phyloP scores from a whole-genome alignment of 2,888 invertebrate species.

The Diadegma fenestrale region DNA sequence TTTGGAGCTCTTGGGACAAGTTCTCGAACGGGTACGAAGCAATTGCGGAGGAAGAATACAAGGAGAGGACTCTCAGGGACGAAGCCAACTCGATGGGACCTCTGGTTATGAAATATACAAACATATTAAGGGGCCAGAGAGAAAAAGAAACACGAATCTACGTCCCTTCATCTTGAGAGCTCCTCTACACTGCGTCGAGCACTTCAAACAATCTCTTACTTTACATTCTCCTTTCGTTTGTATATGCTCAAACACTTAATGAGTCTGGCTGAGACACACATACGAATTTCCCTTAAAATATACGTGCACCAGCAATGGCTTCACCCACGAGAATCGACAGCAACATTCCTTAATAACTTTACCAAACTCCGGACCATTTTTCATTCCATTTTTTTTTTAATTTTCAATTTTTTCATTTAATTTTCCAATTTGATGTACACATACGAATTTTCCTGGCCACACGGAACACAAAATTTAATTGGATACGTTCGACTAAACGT shows the following conservation, averaged over 20 bases:
- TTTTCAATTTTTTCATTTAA: not conserved
- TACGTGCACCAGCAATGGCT: not conserved
- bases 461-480: too few relatives aligned
- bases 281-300: conserved; percentile 22
- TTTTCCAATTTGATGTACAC: not conserved
- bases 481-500: too few relatives aligned
- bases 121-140: conserved; percentile 70
- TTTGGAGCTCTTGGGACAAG: conserved; percentile 38
- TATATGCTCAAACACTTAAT: conserved; percentile 77
- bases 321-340: not conserved
- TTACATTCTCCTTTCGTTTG: conserved; percentile 67
- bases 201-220: conserved; percentile 79
- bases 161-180: conserved; percentile 52
- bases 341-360: conserved; percentile 10
- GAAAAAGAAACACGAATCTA: conserved; percentile 24
- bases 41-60: conserved; percentile 49
- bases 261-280: conserved; percentile 62
- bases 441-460: too few relatives aligned
- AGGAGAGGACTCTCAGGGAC: conserved; percentile 57
- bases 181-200: conserved; percentile 65
- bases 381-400: not conserved
- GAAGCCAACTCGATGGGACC: conserved; percentile 68
- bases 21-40: conserved; percentile 51
- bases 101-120: conserved; percentile 82
- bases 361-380: not conserved